These are phyloP conservation scores for Pterostichus niger DNA, from an alignment of 2,888 invertebrate species.

Conservation along the genomic window DNA sequence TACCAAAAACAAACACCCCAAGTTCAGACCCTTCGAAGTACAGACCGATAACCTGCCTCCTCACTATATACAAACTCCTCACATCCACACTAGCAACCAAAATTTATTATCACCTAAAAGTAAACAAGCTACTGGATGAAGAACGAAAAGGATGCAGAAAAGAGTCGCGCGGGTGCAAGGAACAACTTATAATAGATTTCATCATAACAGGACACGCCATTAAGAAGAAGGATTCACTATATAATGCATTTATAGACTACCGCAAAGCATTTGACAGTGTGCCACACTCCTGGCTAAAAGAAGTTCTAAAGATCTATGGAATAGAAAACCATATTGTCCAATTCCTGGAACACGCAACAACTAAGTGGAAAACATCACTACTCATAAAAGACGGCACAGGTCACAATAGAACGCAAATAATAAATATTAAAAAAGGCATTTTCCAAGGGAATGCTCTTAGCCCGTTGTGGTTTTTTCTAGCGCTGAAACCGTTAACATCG, in stretches of 20 bases:
- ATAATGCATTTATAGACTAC: background rate
- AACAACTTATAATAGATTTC: constrained; percentile 12
- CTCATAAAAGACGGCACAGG: background rate
- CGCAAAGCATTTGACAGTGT: constrained; percentile 26
- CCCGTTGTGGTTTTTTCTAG: constrained; percentile 68
- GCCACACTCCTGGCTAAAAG: constrained; percentile 8
- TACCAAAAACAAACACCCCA: background rate
- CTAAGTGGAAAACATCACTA: background rate
- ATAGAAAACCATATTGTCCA: background rate
- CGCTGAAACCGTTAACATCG: constrained; percentile 67
- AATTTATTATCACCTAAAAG: constrained; percentile 22
- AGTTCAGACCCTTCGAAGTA: background rate
- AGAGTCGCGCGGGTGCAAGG: constrained; percentile 42
- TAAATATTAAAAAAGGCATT: constrained; percentile 67
- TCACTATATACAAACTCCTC: constrained; percentile 33
- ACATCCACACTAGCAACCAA: constrained; percentile 29
- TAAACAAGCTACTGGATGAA: background rate
- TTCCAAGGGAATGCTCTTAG: constrained; percentile 68
- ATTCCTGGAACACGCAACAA: background rate
- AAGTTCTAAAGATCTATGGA: background rate
- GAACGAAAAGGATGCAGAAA: constrained; percentile 57
- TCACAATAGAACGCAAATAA: constrained; percentile 2
- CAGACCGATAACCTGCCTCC: constrained; percentile 53
- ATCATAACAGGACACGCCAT: background rate
- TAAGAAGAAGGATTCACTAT: background rate